These are phyloP conservation scores for Synodontis membranacea DNA, from an alignment of 2,113 vertebrate species.

Conservation along the genomic window DNA sequence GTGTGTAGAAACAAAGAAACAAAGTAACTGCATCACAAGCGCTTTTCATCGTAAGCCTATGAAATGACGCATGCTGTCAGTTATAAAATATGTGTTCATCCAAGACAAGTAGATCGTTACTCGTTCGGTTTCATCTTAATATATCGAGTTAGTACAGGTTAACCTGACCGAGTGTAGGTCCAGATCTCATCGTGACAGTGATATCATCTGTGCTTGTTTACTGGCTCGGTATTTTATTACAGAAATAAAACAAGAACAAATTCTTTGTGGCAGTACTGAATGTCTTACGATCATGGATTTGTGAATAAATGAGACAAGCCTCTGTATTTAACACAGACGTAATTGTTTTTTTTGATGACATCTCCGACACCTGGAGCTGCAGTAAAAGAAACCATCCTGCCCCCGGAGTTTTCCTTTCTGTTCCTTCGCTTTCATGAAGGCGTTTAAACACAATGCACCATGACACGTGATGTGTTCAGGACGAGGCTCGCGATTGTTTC, in stretches of 20 bases:
- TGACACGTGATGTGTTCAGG: neutral
- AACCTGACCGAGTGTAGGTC: neutral
- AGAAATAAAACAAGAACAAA: neutral
- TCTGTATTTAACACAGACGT: slow-evolving; percentile 30
- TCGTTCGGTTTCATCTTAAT: neutral
- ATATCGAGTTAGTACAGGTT: neutral
- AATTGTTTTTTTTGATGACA: slow-evolving; percentile 50
- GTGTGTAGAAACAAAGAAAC: neutral
- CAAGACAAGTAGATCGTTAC: neutral
- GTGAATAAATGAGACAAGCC: slow-evolving; percentile 47
- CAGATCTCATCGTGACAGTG: neutral
- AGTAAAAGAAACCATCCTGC: neutral
- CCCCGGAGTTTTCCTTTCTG: neutral
- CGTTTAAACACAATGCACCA: neutral
- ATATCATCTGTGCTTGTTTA: neutral
- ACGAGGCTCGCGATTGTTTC: neutral
- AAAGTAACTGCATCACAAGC: neutral
- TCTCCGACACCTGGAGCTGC: neutral
- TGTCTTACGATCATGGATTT: neutral
- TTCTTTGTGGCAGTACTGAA: neutral
- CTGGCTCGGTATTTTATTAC: neutral
- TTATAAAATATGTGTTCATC: neutral
- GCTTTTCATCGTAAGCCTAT: neutral
- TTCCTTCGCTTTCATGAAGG: neutral
- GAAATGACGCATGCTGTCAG: neutral